Conservation (phyloP, 1,140 invertebrate species). For the Semibalanus balanoides region DNA sequence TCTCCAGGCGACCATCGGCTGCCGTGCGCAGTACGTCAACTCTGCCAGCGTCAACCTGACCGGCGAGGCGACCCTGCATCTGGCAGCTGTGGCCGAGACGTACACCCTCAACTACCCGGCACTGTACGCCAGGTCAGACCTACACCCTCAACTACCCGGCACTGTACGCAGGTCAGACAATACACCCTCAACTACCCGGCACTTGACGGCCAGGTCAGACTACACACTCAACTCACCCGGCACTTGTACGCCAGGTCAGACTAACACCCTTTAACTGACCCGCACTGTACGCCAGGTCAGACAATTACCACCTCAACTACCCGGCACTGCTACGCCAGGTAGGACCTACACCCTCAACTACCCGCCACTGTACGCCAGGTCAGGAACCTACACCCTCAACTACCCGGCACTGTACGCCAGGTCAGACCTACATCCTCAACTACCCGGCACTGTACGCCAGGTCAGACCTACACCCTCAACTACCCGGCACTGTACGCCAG, state of each 20-base stretch:
- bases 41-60: not conserved
- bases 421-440: slow-evolving; percentile 30
- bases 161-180: slow-evolving; percentile 34
- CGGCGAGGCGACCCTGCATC: slow-evolving; percentile 50
- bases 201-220: too few species aligned
- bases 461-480: too few species aligned
- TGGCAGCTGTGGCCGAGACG: slow-evolving; percentile 64
- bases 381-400: slow-evolving; percentile 27
- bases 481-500: too few species aligned
- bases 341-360: too few species aligned
- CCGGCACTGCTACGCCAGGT: too few species aligned
- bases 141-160: slow-evolving; percentile 54
- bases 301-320: too few species aligned
- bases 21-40: slow-evolving; percentile 1
- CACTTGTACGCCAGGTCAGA: too few species aligned
- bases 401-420: not conserved
- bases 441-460: slow-evolving; percentile 52
- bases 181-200: too few species aligned
- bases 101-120: slow-evolving; percentile 5
- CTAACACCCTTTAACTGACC: too few species aligned
- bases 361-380: too few species aligned
- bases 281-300: too few species aligned
- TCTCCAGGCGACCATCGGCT: not conserved
- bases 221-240: too few species aligned
- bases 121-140: not conserved